Evolutionary conservation across 2,797 vertebrate species (phyloP), one percentile per base, ranked within the genome.

Genomic region (Protosalanx chinensis): DNA sequence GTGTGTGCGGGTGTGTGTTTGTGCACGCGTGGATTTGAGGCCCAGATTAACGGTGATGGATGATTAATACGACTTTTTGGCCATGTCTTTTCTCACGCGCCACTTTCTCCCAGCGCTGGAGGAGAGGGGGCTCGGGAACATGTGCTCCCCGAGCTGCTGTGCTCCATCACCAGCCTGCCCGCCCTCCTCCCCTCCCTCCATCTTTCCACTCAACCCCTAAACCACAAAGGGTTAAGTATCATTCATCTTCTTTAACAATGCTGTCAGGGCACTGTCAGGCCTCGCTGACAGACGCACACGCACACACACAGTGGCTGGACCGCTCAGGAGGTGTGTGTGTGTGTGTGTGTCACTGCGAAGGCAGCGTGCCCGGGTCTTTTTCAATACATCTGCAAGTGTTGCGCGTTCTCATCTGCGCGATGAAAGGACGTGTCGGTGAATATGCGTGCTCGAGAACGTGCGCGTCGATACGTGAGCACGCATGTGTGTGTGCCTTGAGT

Each of bases 191-290:
- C 82, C 73, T 75, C 83, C 82, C 87, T 80, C 87, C 88, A 83
- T 87, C 89, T 83, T 85, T 87, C 85, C 77, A 41, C 78, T 88
- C 86, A 88, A 90, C 90, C 91, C 89, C 83, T 82, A 90, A 91
- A 91, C 91, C 89, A 89, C 91, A 83, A 86, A 87, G 89, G 90
- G 90, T 91, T 91, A 91, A 92, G 89, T 88, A 87, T 89, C 88
- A 93, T 92, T 88, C 89, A 91, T 91, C 91, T 91, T 91, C 87
- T 88, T 89, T 90, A 91, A 89, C 87, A 86, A 84, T 84, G 86
- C 88, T 91, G 91, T 92, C 90, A 91, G 78, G 75, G 65, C 73
- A 80, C 74, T 80, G 87, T 85, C 88, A 84, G 78, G 83, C 76
- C 81, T 71, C 23, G 62, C 86, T 84, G 85, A 85, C 82, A 86